phyloP scores from a whole-genome alignment of 2,888 invertebrate species.

The Lacanobia wlatinum region DNA sequence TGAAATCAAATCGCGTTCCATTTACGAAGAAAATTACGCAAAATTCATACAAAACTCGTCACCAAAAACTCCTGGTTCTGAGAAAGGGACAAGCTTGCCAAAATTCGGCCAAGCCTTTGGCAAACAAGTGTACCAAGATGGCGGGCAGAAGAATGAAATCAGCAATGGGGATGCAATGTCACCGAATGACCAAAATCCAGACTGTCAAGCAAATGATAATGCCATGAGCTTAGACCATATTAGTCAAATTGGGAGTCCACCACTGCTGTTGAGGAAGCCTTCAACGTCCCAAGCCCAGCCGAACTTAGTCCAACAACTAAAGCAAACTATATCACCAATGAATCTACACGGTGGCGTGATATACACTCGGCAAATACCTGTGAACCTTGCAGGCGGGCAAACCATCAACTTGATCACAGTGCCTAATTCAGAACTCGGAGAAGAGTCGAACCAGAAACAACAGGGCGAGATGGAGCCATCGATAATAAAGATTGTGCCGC shows the following conservation, averaged over 20 bases:
- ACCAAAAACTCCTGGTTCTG: constrained; percentile 77
- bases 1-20: constrained; percentile 88
- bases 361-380: constrained; percentile 93
- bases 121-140: constrained; percentile 92
- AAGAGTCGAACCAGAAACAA: constrained; percentile 85
- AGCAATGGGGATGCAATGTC: constrained; percentile 72
- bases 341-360: constrained; percentile 93
- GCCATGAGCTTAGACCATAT: constrained; percentile 83
- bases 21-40: constrained; percentile 90
- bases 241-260: constrained; percentile 82
- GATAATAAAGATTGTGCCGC: constrained; percentile 87
- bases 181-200: constrained; percentile 73
- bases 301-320: constrained; percentile 86
- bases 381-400: constrained; percentile 90
- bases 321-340: constrained; percentile 89
- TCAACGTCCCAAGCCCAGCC: constrained; percentile 79
- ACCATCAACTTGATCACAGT: constrained; percentile 91
- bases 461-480: constrained; percentile 84
- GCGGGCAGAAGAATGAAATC: constrained; percentile 79
- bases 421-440: constrained; percentile 85
- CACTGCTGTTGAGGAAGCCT: constrained; percentile 82
- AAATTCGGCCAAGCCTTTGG: constrained; percentile 96
- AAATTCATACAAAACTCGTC: constrained; percentile 89
- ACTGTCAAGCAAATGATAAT: constrained; percentile 79
- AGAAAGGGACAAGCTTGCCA: constrained; percentile 91